A percentile compares a stretch with the other conserved stretches of the same genome.
These are phyloP conservation scores for Chymomyza fuscimana DNA, from an alignment of 2,888 invertebrate species.

Conservation along the genomic window DNA sequence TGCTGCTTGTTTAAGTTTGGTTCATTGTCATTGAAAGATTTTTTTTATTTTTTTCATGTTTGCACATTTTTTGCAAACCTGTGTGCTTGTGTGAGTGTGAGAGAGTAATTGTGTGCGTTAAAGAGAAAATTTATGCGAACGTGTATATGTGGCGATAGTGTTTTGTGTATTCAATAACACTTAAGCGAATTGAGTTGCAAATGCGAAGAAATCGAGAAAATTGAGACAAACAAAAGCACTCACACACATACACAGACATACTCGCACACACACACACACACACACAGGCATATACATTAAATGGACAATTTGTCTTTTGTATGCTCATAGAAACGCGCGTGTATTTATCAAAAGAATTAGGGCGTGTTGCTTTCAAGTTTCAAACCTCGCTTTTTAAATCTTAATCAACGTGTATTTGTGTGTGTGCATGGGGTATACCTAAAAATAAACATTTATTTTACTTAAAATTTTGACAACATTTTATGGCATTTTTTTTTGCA, in stretches of 20 bases:
- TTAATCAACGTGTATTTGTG: background rate
- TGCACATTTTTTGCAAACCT: background rate
- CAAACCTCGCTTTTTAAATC: background rate
- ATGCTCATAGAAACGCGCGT: constrained; percentile 24
- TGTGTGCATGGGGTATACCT: background rate
- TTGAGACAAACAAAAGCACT: constrained; percentile 48
- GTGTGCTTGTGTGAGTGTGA: background rate
- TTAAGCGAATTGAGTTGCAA: constrained; percentile 56
- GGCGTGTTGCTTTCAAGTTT: constrained; percentile 42
- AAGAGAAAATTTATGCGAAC: constrained; percentile 18
- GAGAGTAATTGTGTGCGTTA: constrained; percentile 8
- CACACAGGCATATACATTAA: constrained; percentile 4
- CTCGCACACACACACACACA: constrained; percentile 7
- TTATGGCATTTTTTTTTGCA: background rate
- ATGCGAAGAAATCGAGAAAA: constrained; percentile 62
- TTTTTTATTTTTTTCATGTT: background rate
- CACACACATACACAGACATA: constrained; percentile 20
- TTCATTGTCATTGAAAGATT: constrained; percentile 49
- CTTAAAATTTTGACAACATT: constrained; percentile 36
- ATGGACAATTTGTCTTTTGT: constrained; percentile 64
- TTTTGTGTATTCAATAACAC: constrained; percentile 57
- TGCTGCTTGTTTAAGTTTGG: constrained; percentile 17
- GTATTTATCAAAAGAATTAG: constrained; percentile 46
- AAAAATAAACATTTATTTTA: constrained; percentile 38
- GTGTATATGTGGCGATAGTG: constrained; percentile 22